Percentiles rank a stretch among this genome's conserved stretches.
Evolutionary conservation across 2,797 vertebrate species (phyloP).

Genomic region (Erethizon dorsatum): DNA sequence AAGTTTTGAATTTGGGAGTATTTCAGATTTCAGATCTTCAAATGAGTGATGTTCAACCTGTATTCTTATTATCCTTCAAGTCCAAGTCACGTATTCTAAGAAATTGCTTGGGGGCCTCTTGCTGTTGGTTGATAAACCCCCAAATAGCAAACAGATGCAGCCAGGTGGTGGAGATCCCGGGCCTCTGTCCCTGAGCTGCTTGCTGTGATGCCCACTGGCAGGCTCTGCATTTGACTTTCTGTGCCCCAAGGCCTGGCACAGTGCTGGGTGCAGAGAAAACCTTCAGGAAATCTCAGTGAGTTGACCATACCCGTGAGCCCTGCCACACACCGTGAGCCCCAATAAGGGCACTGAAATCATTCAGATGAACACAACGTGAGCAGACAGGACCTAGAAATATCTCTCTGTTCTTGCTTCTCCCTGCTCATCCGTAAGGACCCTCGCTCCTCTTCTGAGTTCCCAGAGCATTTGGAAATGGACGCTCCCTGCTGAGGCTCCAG

Average conservation of each 20-base stretch:
- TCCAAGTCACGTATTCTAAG: background rate
- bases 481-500: constrained; percentile 51
- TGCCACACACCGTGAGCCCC: background rate
- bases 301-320: background rate
- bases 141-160: background rate
- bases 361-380: background rate
- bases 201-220: rapidly evolving
- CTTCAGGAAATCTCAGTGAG: background rate
- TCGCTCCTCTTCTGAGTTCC: background rate
- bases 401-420: background rate
- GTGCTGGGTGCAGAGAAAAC: background rate
- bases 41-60: background rate
- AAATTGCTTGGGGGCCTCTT: background rate
- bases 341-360: background rate
- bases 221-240: background rate
- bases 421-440: background rate
- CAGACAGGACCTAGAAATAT: constrained; percentile 28
- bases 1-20: background rate
- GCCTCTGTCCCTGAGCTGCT: background rate
- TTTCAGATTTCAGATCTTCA: background rate
- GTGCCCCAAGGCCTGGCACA: background rate
- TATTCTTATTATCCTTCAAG: background rate
- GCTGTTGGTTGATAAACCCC: background rate
- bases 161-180: background rate
- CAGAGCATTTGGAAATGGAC: constrained; percentile 63